Conservation (phyloP, 2,113 vertebrate genomes). For the Mionectes macconnelli region DNA sequence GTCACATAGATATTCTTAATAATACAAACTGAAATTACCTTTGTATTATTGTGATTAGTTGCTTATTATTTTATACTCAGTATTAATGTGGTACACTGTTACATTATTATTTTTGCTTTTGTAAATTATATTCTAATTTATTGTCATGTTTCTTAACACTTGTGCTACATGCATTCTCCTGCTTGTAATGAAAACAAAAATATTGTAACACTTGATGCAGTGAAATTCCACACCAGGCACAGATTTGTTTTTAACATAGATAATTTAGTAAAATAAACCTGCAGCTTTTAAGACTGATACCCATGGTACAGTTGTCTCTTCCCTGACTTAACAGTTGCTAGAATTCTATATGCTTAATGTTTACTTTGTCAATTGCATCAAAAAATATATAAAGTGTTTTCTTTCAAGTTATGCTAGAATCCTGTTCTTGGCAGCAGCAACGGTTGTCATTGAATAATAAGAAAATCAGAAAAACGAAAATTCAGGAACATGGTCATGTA, state of each 20-base stretch:
- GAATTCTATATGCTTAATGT: conserved; percentile 9
- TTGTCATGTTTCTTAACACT: conserved; percentile 92
- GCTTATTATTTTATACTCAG: conserved; percentile 97
- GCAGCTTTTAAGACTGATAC: conserved; percentile 82
- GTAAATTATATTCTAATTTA: conserved; percentile 99
- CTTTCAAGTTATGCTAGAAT: conserved; percentile 7
- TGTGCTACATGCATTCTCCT: conserved; percentile 88
- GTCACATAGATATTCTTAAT: conserved; percentile 89
- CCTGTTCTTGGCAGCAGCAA: neutral
- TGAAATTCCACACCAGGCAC: conserved; percentile 85
- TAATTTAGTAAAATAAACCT: conserved; percentile 90
- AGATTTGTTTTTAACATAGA: conserved; percentile 86
- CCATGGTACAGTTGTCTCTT: conserved; percentile 64
- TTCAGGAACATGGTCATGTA: neutral
- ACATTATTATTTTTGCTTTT: conserved; percentile 88
- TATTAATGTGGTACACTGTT: conserved; percentile 99
- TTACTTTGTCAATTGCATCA: neutral
- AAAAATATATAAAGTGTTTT: neutral
- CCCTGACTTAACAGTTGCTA: conserved; percentile 28
- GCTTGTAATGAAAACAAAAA: conserved; percentile 85
- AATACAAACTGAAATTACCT: conserved; percentile 82
- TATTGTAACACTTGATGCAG: conserved; percentile 88
- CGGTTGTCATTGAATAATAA: conserved; percentile 24
- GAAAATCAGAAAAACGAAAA: neutral
- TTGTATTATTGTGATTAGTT: conserved; percentile 93